Evolutionary conservation across 2,888 invertebrate genomes (phyloP), one percentile per base, ranked within the genome.

Genomic region (Muscina levida): DNA sequence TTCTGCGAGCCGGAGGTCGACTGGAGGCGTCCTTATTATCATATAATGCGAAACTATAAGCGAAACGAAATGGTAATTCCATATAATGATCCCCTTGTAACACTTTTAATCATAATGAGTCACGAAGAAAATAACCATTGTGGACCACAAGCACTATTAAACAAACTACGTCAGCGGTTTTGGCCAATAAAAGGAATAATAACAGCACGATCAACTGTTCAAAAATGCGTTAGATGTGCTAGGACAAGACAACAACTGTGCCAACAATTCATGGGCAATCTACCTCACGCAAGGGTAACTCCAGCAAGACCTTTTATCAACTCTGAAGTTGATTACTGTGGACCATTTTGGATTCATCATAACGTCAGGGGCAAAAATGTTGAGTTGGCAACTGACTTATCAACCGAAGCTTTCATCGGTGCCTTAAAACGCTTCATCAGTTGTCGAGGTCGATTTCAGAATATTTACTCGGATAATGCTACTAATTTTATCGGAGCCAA

Each of bases 361-460:
- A 46, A 46, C 2, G 46, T 15, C 17, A 4, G 11, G 17, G 46
- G 46, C n/a, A n/a, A n/a, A n/a, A n/a, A n/a, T n/a, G n/a, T 46
- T 1, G 42, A 42, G n/a, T 13, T 42, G 13, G 42, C n/a, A 42
- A 42, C 13, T 10, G 72, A 56, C 3, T 15, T 72, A 6, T 26
- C 42, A 37, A 72, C 72, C 0, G 11, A 13, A 5, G 11, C 17
- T 31, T 71, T 72, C 59, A n/a, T 62, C n/a, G 46, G 48, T 3
- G 59, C 72, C 1, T 42, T 62, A 10, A 67, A 67, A 19, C 6
- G 67, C 11, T 67, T 67, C 17, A 24, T 51, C 8, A 37, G n/a
- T 42, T 13, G 26, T 0, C 39, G 72, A 56, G 65, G 72, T 1
- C 37, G 15, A 31, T 67, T 51, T n/a, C 10, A 24, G 11, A 46